phyloP scores from a whole-genome alignment of 2,888 invertebrate genomes.

The Desoria tigrina region DNA sequence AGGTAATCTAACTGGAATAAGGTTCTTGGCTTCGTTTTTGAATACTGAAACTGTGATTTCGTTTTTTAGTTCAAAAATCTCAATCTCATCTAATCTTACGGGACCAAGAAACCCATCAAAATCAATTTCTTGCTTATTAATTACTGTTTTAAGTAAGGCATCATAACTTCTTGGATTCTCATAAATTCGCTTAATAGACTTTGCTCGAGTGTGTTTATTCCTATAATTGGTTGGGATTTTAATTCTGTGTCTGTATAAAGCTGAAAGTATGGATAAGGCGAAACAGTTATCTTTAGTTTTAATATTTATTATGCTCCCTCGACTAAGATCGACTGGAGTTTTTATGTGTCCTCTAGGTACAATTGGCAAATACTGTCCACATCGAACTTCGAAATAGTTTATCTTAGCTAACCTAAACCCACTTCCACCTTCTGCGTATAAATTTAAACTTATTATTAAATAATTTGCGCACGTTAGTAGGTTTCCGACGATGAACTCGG shows the following conservation, averaged over 20 bases:
- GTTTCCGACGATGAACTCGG: not conserved
- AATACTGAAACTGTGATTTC: not conserved
- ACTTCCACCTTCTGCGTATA: not conserved
- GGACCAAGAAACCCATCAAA: not conserved
- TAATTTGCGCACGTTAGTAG: not conserved
- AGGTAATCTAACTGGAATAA: not conserved
- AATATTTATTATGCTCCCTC: slow-evolving; percentile 6
- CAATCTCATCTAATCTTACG: not conserved
- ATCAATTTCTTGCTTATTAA: not conserved
- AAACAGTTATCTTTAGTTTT: slow-evolving; percentile 3
- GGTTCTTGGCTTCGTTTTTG: not conserved
- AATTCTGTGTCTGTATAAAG: not conserved
- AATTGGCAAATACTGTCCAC: not conserved
- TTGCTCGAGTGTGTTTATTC: too few species aligned
- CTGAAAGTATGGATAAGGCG: not conserved
- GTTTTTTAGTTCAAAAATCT: not conserved
- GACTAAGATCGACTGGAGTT: not conserved
- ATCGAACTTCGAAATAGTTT: not conserved
- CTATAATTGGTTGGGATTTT: not conserved
- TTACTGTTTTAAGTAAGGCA: not conserved
- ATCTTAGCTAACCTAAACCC: not conserved
- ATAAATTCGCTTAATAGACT: too few species aligned
- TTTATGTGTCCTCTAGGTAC: not conserved
- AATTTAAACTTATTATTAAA: slow-evolving; percentile 8
- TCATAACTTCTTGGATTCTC: slow-evolving; percentile 3